Conservation (phyloP, 1,140 invertebrate genomes). For the Leguminivora glycinivorella region DNA sequence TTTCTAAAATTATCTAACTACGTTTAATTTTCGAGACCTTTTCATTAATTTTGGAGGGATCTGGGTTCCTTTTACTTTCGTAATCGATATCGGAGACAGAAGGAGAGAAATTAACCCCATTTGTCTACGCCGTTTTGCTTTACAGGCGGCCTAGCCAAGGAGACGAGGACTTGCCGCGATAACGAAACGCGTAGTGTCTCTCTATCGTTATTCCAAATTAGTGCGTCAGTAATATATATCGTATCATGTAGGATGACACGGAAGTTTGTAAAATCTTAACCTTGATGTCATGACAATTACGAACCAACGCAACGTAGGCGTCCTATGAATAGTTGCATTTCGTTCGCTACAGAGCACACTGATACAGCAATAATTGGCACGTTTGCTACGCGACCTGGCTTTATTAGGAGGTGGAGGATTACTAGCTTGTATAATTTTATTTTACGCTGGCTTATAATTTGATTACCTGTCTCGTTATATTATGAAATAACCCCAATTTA, state of each 20-base stretch:
- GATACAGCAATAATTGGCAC: too few relatives aligned
- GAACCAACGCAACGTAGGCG: too few relatives aligned
- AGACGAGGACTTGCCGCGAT: too few relatives aligned
- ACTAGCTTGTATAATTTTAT: constrained; percentile 6
- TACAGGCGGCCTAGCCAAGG: constrained; percentile 21
- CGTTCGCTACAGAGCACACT: too few relatives aligned
- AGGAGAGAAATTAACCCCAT: constrained; percentile 32
- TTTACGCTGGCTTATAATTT: neutral
- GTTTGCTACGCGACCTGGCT: too few relatives aligned
- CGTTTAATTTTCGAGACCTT: constrained; percentile 32
- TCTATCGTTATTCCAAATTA: too few relatives aligned
- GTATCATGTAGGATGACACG: too few relatives aligned
- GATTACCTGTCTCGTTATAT: constrained; percentile 7
- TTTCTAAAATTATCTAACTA: constrained; percentile 22
- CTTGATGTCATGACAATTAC: too few relatives aligned
- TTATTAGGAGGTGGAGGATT: constrained; percentile 12
- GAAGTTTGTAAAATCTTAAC: too few relatives aligned
- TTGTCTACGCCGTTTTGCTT: constrained; percentile 31
- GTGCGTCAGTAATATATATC: too few relatives aligned
- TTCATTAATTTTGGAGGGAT: constrained; percentile 32
- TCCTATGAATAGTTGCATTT: too few relatives aligned
- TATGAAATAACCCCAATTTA: neutral
- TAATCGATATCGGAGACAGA: constrained; percentile 31
- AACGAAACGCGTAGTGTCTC: too few relatives aligned
- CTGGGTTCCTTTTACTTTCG: constrained; percentile 14